Base-by-base conservation (phyloP, 1,140 invertebrate species). In the Stegodyphus mimosarum region DNA sequence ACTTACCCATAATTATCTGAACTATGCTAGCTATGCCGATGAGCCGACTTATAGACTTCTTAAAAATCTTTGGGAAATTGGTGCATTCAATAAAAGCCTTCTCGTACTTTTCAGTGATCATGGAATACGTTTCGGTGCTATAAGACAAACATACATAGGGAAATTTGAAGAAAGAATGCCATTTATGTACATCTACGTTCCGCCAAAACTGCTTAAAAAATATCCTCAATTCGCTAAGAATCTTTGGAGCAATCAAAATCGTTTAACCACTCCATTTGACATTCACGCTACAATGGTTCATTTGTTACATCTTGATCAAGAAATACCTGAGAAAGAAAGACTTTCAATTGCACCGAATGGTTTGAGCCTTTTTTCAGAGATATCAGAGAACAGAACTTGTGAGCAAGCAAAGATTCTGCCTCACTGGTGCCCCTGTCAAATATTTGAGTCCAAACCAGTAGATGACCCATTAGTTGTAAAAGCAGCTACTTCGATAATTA, bases 61-160 rank as follows among this genome's bases (percentile, higher is more conserved):
- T 7, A 79, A 75, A 53, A 71, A 87, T 15, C 80, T 92, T 10
- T 83, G 89, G 52, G 86, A 89, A 6, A 55, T 51, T 18, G 87
- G 87, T 6, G 86, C 87, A 33, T 87, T 92, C 2, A 90, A 92
- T 52, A 91, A 93, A 88, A 93, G 93, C 0, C 89, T 93, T 0
- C 89, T 98, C 0, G 92, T 99, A 17, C 93, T 98, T 33, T 92
- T 97, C 87, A 97, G 96, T 88, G 98, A 99, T 90, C 98, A 99
- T 90, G 98, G 97, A 0, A 94, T 97, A 88, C 91, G 98, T 49
- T 98, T 95, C 91, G 97, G 97, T 2, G 91, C 92, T 1, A 94
- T 97, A n/a, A 89, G 95, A 33, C 90, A 93, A 88, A 98, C 97
- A 0, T 94, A 95, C 89, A 93, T 92, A 75, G 97, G 87, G 6